Percentiles rank a stretch among this genome's conserved stretches.
phyloP scores from a whole-genome alignment of 92 coral and sea anemone species.

The Hydrozoanthus gracilis region DNA sequence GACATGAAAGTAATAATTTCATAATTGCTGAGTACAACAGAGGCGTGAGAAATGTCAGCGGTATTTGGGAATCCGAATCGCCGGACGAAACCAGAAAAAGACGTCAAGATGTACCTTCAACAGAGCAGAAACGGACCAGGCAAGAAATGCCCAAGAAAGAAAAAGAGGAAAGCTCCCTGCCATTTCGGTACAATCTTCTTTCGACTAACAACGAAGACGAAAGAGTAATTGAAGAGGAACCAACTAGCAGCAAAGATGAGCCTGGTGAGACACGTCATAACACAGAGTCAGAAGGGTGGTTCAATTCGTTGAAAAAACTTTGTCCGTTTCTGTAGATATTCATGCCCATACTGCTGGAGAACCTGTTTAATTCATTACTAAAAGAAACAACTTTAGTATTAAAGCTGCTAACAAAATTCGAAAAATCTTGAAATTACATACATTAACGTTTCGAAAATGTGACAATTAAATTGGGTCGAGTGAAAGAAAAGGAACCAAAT shows the following conservation, averaged over 20 bases:
- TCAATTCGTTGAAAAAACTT: too few relatives aligned
- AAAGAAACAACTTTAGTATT: too few relatives aligned
- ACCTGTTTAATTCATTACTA: too few relatives aligned
- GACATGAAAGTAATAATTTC: background rate
- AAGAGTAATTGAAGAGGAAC: background rate
- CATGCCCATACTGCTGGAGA: constrained; percentile 9
- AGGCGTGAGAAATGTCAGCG: background rate
- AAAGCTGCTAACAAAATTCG: too few relatives aligned
- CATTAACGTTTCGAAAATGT: too few relatives aligned
- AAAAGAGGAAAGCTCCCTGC: background rate
- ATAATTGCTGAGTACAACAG: background rate
- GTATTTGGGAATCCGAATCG: background rate
- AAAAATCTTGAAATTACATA: too few relatives aligned
- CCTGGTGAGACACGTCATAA: background rate
- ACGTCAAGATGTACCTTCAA: background rate
- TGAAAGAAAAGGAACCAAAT: too few relatives aligned
- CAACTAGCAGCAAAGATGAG: background rate
- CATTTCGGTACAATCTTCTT: too few relatives aligned
- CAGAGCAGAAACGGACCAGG: background rate
- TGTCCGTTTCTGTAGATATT: background rate
- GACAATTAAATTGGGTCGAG: too few relatives aligned
- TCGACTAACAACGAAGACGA: background rate
- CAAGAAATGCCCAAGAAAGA: background rate
- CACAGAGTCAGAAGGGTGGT: background rate
- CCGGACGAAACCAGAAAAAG: background rate